Base-by-base conservation (phyloP, 2,888 invertebrate genomes). In the Phalera bucephala region DNA sequence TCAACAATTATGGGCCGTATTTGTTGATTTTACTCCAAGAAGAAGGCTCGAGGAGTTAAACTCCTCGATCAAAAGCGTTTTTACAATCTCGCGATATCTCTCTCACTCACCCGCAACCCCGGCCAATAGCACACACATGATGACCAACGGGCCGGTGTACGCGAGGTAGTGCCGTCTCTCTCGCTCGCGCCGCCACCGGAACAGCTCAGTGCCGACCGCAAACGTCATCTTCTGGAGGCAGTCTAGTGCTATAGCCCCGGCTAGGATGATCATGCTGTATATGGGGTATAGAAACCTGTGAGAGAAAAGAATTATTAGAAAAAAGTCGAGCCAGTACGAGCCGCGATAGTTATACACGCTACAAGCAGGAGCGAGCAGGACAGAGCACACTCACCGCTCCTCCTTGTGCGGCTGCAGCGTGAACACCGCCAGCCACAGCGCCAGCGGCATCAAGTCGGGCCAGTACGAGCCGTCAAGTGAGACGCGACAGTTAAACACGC, bases 371-470 rank as follows among this genome's bases (percentile, higher is more conserved):
- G 30, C 0, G 94, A 94, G 40, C 92, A 86, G 1, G 91, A 72
- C 45, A 95, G 81, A 0, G 93, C 92, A n/a, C n/a, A n/a, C n/a
- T n/a, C n/a, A 91, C 91, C 94, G 87, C 72, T 94, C 94, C 64
- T 96, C 98, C 91, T 99, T 99, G 74, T 99, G 99, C 1, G 98
- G 94, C 72, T 97, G 97, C 0, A 93, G 64, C 79, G 96, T 93
- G 82, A 99, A 99, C 0, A 99, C 95, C 0, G 90, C 60, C 4
- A 98, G 89, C 99, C 99, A 99, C 8, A 98, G 80, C 59, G 94
- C 95, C 23, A 98, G 89, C 1, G 97, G 95, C 59, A 94, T 89
- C 33, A 97, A 81, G 7, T 94, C 94, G 21, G 96, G 85, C 90
- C 93, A 94, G 64, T 94, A 93, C 0, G 96, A 3, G 94, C 91